phyloP scores from a whole-genome alignment of 2,797 vertebrate genomes.

The Taenioides sp. region DNA sequence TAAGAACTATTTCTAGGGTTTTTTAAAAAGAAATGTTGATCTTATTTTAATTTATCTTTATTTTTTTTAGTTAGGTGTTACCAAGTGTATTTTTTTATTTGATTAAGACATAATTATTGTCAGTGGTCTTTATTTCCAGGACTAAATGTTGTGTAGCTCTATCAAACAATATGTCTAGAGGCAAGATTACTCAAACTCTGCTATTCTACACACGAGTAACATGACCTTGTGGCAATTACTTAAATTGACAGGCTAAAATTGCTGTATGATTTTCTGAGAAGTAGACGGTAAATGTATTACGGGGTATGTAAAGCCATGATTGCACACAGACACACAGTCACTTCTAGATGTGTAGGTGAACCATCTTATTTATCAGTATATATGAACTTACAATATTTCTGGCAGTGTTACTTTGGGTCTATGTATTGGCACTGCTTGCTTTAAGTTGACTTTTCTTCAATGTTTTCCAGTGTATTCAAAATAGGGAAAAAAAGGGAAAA shows the following conservation, averaged over 20 bases:
- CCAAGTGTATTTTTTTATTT: too few species aligned
- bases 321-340: not conserved
- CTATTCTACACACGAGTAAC: not conserved
- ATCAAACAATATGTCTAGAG: too few species aligned
- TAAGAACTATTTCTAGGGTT: too few species aligned
- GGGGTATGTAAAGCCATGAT: not conserved
- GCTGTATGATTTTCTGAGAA: not conserved
- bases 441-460: not conserved
- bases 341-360: too few species aligned
- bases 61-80: too few species aligned
- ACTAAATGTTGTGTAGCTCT: not conserved
- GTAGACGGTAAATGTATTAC: not conserved
- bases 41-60: too few species aligned
- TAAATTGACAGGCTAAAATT: not conserved
- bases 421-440: not conserved
- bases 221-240: not conserved
- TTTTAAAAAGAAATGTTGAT: too few species aligned
- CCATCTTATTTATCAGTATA: too few species aligned
- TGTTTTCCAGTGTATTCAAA: not conserved
- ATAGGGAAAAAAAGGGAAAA: not conserved
- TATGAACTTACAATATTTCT: not conserved
- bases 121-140: not conserved
- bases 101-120: too few species aligned
- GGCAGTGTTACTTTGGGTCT: not conserved
- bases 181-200: not conserved